These are phyloP conservation scores for Aleiodes testaceus DNA, from an alignment of 2,888 invertebrate species.

Conservation along the genomic window DNA sequence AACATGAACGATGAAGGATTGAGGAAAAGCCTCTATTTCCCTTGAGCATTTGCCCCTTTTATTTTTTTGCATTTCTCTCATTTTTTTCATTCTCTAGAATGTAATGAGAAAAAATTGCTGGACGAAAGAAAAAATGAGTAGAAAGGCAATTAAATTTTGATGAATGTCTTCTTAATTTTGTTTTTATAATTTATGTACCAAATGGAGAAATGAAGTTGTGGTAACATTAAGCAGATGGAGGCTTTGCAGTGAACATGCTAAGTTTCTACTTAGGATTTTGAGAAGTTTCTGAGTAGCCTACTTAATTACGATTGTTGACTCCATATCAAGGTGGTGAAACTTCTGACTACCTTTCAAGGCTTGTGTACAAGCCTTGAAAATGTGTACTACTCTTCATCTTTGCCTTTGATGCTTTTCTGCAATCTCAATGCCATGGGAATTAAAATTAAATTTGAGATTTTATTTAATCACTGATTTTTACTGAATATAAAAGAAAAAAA, in stretches of 20 bases:
- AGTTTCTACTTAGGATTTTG: conserved; percentile 28
- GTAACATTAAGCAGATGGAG: conserved; percentile 19
- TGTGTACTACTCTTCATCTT: background rate
- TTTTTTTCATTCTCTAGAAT: background rate
- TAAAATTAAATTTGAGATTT: conserved; percentile 17
- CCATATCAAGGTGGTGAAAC: conserved; percentile 29
- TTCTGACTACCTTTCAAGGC: conserved; percentile 27
- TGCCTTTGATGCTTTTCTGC: background rate
- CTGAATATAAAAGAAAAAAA: background rate
- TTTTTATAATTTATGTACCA: conserved; percentile 28
- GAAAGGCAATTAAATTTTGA: conserved; percentile 9
- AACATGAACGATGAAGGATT: conserved; percentile 19
- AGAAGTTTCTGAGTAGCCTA: conserved; percentile 38
- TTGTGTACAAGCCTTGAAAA: conserved; percentile 1
- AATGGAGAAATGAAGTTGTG: conserved; percentile 34
- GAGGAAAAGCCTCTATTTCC: conserved; percentile 1
- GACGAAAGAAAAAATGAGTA: background rate
- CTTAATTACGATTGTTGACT: conserved; percentile 45
- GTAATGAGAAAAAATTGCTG: background rate
- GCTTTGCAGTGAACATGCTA: conserved; percentile 10
- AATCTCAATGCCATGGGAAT: conserved; percentile 16
- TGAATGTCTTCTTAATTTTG: background rate
- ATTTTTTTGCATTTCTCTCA: background rate
- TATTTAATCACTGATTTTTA: background rate
- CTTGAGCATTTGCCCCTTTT: background rate